Evolutionary conservation across 2,888 invertebrate genomes (phyloP).

Genomic region (Girardia tigrina): DNA sequence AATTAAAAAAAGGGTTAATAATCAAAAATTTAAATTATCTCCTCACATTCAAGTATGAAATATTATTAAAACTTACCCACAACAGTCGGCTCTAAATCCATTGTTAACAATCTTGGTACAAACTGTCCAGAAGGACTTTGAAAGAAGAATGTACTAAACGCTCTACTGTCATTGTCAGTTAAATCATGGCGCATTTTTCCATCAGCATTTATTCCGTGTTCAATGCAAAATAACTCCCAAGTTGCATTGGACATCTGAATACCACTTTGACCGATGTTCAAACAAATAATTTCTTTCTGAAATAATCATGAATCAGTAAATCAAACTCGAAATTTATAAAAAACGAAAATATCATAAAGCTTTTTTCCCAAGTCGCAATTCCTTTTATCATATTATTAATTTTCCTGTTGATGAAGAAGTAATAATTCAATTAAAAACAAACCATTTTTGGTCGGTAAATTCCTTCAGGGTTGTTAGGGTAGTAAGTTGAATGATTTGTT

Average conservation of each 20-base stretch:
- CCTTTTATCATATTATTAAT: too few species aligned
- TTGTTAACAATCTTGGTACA: slow-evolving; percentile 74
- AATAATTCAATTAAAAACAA: too few species aligned
- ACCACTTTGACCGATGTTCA: slow-evolving; percentile 51
- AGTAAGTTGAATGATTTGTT: background rate
- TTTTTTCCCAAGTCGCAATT: too few species aligned
- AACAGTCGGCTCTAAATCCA: slow-evolving; percentile 82
- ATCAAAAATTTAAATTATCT: too few species aligned
- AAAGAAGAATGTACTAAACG: slow-evolving; percentile 61
- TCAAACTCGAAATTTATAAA: too few species aligned
- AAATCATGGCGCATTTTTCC: slow-evolving; percentile 53
- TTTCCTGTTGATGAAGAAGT: too few species aligned
- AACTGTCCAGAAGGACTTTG: slow-evolving; percentile 84
- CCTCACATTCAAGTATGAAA: too few species aligned
- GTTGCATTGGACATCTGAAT: slow-evolving; percentile 52
- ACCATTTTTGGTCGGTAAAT: background rate
- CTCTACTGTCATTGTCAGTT: slow-evolving; percentile 61
- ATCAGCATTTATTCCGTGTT: slow-evolving; percentile 52
- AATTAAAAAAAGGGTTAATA: too few species aligned
- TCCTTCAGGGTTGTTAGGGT: background rate
- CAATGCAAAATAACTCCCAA: slow-evolving; percentile 53
- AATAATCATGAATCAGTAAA: too few species aligned
- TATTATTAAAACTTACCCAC: slow-evolving; percentile 52
- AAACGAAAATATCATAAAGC: too few species aligned
- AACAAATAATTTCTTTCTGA: slow-evolving; percentile 48